These are phyloP conservation scores for Gandaritis pyraliata DNA, from an alignment of 2,888 invertebrate species.

Conservation along the genomic window DNA sequence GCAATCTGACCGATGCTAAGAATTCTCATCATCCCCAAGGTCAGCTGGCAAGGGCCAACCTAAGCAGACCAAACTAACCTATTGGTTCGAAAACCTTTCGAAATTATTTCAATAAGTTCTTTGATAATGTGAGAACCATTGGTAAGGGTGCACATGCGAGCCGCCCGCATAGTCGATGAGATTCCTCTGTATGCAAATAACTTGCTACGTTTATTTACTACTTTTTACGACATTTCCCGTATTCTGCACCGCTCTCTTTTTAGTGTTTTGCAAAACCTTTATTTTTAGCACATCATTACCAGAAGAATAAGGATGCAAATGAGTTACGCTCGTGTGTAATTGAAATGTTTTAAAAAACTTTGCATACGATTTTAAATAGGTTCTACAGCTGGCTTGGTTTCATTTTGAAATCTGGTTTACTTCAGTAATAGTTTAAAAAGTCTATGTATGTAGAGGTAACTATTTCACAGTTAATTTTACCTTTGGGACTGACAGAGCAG, in stretches of 20 bases:
- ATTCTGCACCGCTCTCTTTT: constrained; percentile 27
- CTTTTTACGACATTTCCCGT: constrained; percentile 54
- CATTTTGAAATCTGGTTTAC: neutral
- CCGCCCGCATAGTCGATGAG: constrained; percentile 55
- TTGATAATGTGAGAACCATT: constrained; percentile 23
- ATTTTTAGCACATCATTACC: constrained; percentile 21
- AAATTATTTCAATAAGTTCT: neutral
- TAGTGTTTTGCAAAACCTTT: constrained; percentile 14
- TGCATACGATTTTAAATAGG: no score
- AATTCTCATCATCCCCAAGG: no score
- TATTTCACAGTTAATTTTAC: constrained; percentile 26
- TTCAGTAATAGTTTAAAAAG: neutral
- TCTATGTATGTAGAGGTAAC: neutral
- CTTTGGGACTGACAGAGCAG: constrained; percentile 34
- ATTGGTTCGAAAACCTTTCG: no score
- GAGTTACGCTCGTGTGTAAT: constrained; percentile 6
- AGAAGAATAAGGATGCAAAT: constrained; percentile 11
- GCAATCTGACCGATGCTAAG: no score
- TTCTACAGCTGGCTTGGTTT: neutral
- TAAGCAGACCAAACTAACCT: no score
- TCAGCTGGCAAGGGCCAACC: no score
- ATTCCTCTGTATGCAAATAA: constrained; percentile 59
- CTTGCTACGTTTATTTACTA: constrained; percentile 55
- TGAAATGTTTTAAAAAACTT: neutral
- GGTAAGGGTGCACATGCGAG: constrained; percentile 37